Conservation (phyloP, 2,888 invertebrate genomes). For the Sericinus montela region DNA sequence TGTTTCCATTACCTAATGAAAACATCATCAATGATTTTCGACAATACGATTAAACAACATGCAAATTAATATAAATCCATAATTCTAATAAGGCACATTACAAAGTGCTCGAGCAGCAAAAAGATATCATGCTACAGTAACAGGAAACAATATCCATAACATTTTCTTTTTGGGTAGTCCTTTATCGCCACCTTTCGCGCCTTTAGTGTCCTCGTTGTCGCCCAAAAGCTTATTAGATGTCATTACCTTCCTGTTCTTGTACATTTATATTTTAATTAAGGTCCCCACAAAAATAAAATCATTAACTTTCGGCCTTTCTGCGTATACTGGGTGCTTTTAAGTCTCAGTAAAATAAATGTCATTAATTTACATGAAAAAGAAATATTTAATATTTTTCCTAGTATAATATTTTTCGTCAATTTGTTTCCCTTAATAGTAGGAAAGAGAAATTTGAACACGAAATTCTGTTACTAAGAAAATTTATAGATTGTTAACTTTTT, state of each 20-base stretch:
- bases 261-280: slow-evolving; percentile 38
- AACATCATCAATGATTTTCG: too few species aligned
- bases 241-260: slow-evolving; percentile 42
- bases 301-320: slow-evolving; percentile 19
- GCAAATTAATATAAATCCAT: neutral
- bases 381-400: slow-evolving; percentile 21
- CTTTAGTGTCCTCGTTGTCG: slow-evolving; percentile 37
- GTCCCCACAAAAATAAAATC: slow-evolving; percentile 28
- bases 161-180: slow-evolving; percentile 39
- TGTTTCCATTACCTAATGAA: too few species aligned
- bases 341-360: slow-evolving; percentile 32
- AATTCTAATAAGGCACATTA: slow-evolving; percentile 10
- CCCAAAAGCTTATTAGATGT: slow-evolving; percentile 46
- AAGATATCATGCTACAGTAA: slow-evolving; percentile 29
- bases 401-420: too few species aligned
- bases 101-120: slow-evolving; percentile 24
- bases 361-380: slow-evolving; percentile 37
- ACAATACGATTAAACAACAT: too few species aligned
- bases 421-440: too few species aligned
- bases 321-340: slow-evolving; percentile 23
- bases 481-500: too few species aligned
- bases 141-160: slow-evolving; percentile 43
- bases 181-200: slow-evolving; percentile 33
- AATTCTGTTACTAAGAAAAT: too few species aligned
- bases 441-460: too few species aligned